Percentiles rank a stretch among this genome's conserved stretches.
Conservation (phyloP, 2,888 invertebrate species). For the Merodon equestris region DNA sequence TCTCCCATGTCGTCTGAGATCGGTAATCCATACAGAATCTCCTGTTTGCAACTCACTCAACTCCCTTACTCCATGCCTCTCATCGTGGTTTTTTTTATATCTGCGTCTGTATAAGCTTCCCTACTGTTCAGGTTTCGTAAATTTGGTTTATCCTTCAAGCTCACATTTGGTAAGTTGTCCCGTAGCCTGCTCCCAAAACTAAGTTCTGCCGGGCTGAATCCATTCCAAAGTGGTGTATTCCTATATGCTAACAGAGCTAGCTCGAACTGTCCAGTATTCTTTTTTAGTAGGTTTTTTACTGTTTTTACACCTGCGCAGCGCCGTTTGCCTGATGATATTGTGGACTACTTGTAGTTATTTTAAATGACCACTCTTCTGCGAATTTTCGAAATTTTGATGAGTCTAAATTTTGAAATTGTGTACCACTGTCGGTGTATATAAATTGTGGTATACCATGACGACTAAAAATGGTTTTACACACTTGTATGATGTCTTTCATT, state of each 20-base stretch:
- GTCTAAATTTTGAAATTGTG: constrained; percentile 9
- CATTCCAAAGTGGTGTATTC: neutral
- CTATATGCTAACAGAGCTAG: neutral
- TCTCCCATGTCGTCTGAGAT: no score
- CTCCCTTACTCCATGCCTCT: no score
- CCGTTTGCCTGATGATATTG: neutral
- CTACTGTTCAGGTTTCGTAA: neutral
- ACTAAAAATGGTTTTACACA: constrained; percentile 2
- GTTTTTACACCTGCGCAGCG: constrained; percentile 11
- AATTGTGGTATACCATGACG: constrained; percentile 11
- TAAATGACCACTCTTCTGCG: neutral
- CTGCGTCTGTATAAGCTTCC: neutral
- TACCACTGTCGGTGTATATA: constrained; percentile 13
- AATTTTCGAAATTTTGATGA: constrained; percentile 4
- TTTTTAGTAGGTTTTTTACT: neutral
- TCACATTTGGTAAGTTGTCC: neutral
- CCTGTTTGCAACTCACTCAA: no score
- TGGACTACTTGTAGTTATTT: neutral
- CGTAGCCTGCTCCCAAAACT: neutral
- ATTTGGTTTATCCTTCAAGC: neutral
- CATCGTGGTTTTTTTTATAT: no score
- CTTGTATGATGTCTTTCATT: neutral
- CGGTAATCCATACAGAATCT: no score
- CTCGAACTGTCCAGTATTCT: neutral
- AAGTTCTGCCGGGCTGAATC: constrained; percentile 1